Conservation (phyloP, 2,113 vertebrate species). For the Brachypteracias leptosomus region DNA sequence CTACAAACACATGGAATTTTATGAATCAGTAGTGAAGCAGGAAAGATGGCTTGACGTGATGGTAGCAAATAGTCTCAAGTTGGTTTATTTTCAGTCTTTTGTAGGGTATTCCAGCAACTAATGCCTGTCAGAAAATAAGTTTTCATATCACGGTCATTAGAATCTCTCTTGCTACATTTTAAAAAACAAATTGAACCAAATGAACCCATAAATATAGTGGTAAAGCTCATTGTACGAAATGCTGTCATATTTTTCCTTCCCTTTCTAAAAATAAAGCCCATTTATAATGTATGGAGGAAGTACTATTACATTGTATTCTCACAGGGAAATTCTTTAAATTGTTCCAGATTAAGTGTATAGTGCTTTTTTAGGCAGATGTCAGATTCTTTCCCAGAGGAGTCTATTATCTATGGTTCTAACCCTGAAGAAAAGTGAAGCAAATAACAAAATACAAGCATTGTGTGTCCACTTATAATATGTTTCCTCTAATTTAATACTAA, state of each 20-base stretch:
- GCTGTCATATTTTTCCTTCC: not conserved
- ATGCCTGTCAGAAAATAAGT: not conserved
- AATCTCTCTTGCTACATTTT: not conserved
- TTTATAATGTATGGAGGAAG: not conserved
- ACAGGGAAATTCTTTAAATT: not conserved
- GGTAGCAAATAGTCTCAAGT: not conserved
- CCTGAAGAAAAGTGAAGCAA: not conserved
- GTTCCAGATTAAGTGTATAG: not conserved
- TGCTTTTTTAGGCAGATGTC: not conserved
- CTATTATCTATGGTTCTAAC: not conserved
- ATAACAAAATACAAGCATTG: not conserved
- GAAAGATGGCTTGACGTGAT: not conserved
- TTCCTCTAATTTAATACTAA: not conserved
- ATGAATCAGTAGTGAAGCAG: not conserved
- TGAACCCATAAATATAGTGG: not conserved
- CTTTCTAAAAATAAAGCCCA: not conserved
- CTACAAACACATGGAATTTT: not conserved
- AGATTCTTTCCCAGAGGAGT: not conserved
- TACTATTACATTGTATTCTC: not conserved
- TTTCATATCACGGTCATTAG: not conserved
- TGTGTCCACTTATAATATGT: not conserved
- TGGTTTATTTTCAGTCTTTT: not conserved
- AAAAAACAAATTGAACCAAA: not conserved
- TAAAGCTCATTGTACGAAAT: not conserved
- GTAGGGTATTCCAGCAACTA: not conserved